phyloP scores from a whole-genome alignment of 2,113 vertebrate species.

The Machaerirhynchus nigripectus region DNA sequence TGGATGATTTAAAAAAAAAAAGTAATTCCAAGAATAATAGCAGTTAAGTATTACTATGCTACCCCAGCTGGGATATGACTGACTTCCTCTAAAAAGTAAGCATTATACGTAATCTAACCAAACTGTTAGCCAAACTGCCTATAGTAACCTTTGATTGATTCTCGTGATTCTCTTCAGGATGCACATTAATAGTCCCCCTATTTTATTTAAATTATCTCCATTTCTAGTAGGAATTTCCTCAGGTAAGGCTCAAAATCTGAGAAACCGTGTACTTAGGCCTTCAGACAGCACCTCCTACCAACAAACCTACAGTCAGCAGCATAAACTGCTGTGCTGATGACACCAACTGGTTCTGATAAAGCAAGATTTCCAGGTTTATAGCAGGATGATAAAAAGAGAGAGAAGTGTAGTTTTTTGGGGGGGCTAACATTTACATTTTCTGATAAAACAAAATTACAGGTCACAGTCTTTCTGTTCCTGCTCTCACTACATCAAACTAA shows the following conservation, averaged over 20 bases:
- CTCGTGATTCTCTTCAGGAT: not conserved
- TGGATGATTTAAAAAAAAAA: not conserved
- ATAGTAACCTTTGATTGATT: not conserved
- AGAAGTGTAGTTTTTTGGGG: accelerated
- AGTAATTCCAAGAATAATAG: not conserved
- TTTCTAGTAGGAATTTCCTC: not conserved
- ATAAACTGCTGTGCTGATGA: not conserved
- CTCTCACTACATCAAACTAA: not conserved
- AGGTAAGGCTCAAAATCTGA: not conserved
- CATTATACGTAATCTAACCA: not conserved
- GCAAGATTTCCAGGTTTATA: not conserved
- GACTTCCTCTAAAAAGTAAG: not conserved
- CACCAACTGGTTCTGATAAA: not conserved
- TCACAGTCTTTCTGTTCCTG: not conserved
- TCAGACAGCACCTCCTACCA: not conserved
- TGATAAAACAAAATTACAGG: not conserved
- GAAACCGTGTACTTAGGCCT: not conserved
- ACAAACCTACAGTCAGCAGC: not conserved
- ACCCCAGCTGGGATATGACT: not conserved
- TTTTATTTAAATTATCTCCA: not conserved
- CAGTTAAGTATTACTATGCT: not conserved
- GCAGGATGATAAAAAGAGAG: not conserved
- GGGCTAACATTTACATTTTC: not conserved
- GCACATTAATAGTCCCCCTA: not conserved
- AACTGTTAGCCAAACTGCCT: not conserved